Evolutionary conservation across 2,113 vertebrate species (phyloP).

Genomic region (Hepsetus odoe): DNA sequence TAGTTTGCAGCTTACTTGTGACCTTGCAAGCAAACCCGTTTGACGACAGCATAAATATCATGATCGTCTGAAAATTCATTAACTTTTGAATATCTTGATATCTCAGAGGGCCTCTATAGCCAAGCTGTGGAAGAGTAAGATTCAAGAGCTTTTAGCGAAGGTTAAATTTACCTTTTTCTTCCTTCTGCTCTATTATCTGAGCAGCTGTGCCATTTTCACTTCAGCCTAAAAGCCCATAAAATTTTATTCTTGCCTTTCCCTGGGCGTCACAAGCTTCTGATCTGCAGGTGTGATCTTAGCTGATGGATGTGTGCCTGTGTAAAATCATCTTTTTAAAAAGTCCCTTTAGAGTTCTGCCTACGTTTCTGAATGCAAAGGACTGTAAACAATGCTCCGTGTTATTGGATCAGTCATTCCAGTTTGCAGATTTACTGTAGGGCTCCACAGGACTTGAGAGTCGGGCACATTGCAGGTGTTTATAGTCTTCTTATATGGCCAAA

Average conservation of each 20-base stretch:
- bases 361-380: constrained; percentile 2
- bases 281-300: constrained; percentile 46
- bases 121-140: constrained; percentile 31
- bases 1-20: constrained; percentile 19
- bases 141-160: constrained; percentile 47
- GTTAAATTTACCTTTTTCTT: constrained; percentile 50
- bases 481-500: constrained; percentile 25
- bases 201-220: constrained; percentile 56
- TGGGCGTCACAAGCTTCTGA: constrained; percentile 37
- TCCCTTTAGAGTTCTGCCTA: constrained; percentile 27
- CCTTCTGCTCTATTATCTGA: constrained; percentile 48
- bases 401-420: not conserved
- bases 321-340: constrained; percentile 35
- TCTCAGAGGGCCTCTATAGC: constrained; percentile 48
- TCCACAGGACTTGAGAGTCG: not conserved
- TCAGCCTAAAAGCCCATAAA: constrained; percentile 51
- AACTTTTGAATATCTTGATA: constrained; percentile 41
- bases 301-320: constrained; percentile 42
- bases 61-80: constrained; percentile 31
- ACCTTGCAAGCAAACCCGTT: constrained; percentile 39
- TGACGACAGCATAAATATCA: constrained; percentile 43
- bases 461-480: constrained; percentile 9
- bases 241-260: constrained; percentile 58
- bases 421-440: constrained; percentile 13
- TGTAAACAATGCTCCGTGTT: constrained; percentile 43